Conservation (phyloP, 1,140 invertebrate species). For the Drosophila watanabei region DNA sequence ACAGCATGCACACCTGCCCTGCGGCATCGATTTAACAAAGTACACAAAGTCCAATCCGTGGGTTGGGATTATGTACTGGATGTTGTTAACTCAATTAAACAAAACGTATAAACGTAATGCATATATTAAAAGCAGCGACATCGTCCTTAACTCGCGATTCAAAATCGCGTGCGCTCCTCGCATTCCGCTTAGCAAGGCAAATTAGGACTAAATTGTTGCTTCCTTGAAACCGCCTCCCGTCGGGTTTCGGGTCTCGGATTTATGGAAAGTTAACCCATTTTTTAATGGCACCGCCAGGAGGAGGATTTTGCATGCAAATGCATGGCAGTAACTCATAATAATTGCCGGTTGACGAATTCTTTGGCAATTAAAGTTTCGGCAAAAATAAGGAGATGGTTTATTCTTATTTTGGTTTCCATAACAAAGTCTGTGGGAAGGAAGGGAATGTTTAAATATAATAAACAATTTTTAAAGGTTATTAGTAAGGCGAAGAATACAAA, state of each 20-base stretch:
- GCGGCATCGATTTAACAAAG: constrained; percentile 44
- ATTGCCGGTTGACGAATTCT: constrained; percentile 20
- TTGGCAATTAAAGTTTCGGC: constrained; percentile 21
- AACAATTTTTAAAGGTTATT: background rate
- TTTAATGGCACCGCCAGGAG: constrained; percentile 17
- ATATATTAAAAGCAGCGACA: constrained; percentile 32
- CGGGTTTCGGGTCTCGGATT: constrained; percentile 13
- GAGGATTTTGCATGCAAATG: constrained; percentile 18
- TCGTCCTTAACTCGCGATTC: constrained; percentile 7
- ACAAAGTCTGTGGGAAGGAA: background rate
- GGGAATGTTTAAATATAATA: background rate
- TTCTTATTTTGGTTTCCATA: background rate
- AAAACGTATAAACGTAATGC: constrained; percentile 37
- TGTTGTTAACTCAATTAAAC: constrained; percentile 52
- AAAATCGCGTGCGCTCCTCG: constrained; percentile 33
- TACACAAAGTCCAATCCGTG: constrained; percentile 14
- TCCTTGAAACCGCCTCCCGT: constrained; percentile 40
- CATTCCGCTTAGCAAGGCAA: constrained; percentile 43
- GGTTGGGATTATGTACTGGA: constrained; percentile 11
- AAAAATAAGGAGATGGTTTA: background rate
- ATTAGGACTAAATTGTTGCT: constrained; percentile 47
- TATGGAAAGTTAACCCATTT: constrained; percentile 34
- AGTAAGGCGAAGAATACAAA: background rate
- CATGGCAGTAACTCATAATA: constrained; percentile 3
- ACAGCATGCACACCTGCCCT: constrained; percentile 44